Evolutionary conservation across 1,140 invertebrate genomes (phyloP).

Genomic region (Drosophila tsacasi): DNA sequence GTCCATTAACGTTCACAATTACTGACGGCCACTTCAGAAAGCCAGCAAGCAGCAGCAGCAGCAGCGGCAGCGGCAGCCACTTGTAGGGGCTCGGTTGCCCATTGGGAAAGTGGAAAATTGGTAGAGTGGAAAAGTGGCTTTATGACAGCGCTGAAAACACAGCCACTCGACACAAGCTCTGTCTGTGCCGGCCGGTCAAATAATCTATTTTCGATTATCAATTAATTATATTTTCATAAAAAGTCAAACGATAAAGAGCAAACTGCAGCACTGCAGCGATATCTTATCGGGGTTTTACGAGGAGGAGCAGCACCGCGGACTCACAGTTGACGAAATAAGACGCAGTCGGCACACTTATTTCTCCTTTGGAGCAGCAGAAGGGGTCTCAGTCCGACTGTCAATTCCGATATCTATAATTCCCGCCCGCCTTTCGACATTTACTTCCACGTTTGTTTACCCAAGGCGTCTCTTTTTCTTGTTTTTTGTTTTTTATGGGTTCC

Average conservation of each 20-base stretch:
- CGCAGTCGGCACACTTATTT: constrained; percentile 65
- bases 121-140: constrained; percentile 25
- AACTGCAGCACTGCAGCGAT: constrained; percentile 39
- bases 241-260: constrained; percentile 15
- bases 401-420: constrained; percentile 64
- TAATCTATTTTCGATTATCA: constrained; percentile 77
- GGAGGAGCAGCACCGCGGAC: not conserved
- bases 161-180: constrained; percentile 31
- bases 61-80: not conserved
- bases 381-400: constrained; percentile 44
- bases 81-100: constrained; percentile 51
- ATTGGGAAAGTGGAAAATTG: constrained; percentile 21
- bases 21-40: constrained; percentile 35
- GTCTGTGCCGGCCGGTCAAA: constrained; percentile 6
- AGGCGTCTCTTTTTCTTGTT: constrained; percentile 24
- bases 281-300: constrained; percentile 53
- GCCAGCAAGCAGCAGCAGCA: not conserved
- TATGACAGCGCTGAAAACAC: constrained; percentile 52
- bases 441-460: constrained; percentile 68
- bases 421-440: constrained; percentile 62
- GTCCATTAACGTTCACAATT: constrained; percentile 58
- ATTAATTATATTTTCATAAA: constrained; percentile 69
- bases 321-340: constrained; percentile 61
- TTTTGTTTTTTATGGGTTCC: constrained; percentile 53
- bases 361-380: constrained; percentile 3